Evolutionary conservation across 2,888 invertebrate genomes (phyloP), one percentile per base, ranked within the genome.

Genomic region (Tachystola acroxantha): DNA sequence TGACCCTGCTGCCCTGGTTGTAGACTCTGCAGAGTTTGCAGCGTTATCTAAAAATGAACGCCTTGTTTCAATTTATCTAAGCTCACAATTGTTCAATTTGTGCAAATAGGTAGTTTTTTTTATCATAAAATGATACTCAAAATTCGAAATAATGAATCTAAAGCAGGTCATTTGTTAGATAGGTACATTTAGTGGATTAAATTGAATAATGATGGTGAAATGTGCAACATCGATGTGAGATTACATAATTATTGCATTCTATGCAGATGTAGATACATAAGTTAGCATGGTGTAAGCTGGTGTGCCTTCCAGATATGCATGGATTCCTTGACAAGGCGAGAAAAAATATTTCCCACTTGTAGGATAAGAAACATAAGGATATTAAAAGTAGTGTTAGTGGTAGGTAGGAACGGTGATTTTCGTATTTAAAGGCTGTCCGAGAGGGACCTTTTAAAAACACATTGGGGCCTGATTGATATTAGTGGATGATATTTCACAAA

Each of bases 1-100:
- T 91, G 90, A 76, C 96, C 95, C 81, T 94, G 95, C 78, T 96
- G 94, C 73, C 95, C 94, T 54, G 94, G 92, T 87, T 94, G 96
- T 53, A 95, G 90, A 72, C 93, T 93, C 80, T 94, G 94, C 64
- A 96, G 89, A 69, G 95, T 90, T 89, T 95, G 95, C 82, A 96
- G 90, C 64, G 96, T 96, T 88, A 96, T 93, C 92, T 94, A 91
- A 89, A 90, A 81, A 80, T 72, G 65, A 78, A 78, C 67, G 71
- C 76, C 64, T 68, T 42, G 53, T 69, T 78, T 78, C 71, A 80
- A 77, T 78, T 72, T 64, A 40, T 55, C 49, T 57, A 48, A 53
- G 61, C 53, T 61, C 41, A 46, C 39, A 9, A 16, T 9, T 30
- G 12, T 9, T 30, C 6, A 11, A 19, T 14, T 20, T 28, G 28